phyloP scores from a whole-genome alignment of 2,888 invertebrate species.

The Eupithecia insigniata region DNA sequence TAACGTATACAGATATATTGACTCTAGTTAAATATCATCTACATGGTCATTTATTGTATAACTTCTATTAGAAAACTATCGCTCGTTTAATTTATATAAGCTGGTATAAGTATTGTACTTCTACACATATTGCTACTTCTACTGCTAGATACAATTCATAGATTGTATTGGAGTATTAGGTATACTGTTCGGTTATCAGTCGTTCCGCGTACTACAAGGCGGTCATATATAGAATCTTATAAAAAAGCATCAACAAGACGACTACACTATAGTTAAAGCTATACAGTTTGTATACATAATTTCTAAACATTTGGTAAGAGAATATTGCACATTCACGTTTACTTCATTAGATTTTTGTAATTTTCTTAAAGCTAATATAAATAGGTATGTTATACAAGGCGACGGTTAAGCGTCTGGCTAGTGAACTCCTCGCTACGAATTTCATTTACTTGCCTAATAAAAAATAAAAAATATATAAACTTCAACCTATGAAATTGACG shows the following conservation, averaged over 20 bases:
- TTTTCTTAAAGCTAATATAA: slow-evolving; percentile 58
- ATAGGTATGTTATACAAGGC: slow-evolving; percentile 67
- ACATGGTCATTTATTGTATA: slow-evolving; percentile 62
- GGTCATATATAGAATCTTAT: slow-evolving; percentile 82
- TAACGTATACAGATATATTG: slow-evolving; percentile 59
- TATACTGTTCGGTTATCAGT: slow-evolving; percentile 79
- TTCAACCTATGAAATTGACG: slow-evolving; percentile 29
- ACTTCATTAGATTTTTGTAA: slow-evolving; percentile 55
- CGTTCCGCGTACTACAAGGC: slow-evolving; percentile 77
- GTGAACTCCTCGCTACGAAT: slow-evolving; percentile 45
- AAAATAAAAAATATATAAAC: slow-evolving; percentile 24
- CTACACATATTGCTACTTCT: slow-evolving; percentile 62
- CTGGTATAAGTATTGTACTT: slow-evolving; percentile 60
- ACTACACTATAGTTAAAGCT: slow-evolving; percentile 82
- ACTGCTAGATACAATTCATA: slow-evolving; percentile 73
- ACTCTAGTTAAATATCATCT: slow-evolving; percentile 47
- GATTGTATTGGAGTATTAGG: slow-evolving; percentile 73
- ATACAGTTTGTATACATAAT: slow-evolving; percentile 82
- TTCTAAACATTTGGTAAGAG: slow-evolving; percentile 81
- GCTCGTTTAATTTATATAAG: slow-evolving; percentile 72
- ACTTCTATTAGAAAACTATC: slow-evolving; percentile 79
- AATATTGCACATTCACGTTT: slow-evolving; percentile 79
- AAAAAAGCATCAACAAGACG: slow-evolving; percentile 84
- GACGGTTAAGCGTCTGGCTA: slow-evolving; percentile 64
- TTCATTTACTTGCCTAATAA: slow-evolving; percentile 24